Evolutionary conservation across 23 tunicate species (phyloP).

Genomic region (Halocynthia aurantium): DNA sequence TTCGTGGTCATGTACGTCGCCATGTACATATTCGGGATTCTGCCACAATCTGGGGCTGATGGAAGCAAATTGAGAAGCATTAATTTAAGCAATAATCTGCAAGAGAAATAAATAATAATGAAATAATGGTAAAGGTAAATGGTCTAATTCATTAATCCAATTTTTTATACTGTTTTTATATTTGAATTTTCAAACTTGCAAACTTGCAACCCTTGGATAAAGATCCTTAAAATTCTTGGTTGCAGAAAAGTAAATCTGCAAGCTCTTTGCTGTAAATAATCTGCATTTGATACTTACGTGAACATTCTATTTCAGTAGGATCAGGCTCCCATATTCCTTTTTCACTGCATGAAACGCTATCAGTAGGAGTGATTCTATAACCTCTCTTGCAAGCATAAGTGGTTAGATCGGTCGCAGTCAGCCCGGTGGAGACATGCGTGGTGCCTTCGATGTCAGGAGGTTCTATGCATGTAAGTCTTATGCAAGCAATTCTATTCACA

Average conservation of each 20-base stretch:
- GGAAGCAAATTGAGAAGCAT: no score
- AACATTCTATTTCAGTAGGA: background rate
- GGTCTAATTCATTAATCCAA: no score
- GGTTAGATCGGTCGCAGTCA: slow-evolving; percentile 17
- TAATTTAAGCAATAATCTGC: no score
- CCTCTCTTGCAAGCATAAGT: slow-evolving; percentile 4
- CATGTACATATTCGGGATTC: no score
- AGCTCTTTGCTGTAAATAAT: no score
- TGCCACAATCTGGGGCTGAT: no score
- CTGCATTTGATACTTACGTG: background rate
- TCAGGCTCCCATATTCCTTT: slow-evolving; percentile 11
- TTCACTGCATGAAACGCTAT: slow-evolving; percentile 3
- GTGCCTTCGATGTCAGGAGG: slow-evolving; percentile 9
- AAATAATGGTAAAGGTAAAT: no score
- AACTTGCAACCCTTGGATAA: background rate
- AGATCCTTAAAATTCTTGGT: background rate
- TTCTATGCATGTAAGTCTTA: slow-evolving; percentile 18
- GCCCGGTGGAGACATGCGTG: background rate
- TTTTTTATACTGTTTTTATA: no score
- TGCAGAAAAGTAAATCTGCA: slow-evolving; percentile 2
- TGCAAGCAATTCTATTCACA: slow-evolving; percentile 19
- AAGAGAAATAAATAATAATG: no score
- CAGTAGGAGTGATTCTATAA: background rate
- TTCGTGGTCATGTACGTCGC: no score
- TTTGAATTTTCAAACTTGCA: no score